Conservation (phyloP, 2,888 invertebrate genomes). For the Lutraria lutraria region DNA sequence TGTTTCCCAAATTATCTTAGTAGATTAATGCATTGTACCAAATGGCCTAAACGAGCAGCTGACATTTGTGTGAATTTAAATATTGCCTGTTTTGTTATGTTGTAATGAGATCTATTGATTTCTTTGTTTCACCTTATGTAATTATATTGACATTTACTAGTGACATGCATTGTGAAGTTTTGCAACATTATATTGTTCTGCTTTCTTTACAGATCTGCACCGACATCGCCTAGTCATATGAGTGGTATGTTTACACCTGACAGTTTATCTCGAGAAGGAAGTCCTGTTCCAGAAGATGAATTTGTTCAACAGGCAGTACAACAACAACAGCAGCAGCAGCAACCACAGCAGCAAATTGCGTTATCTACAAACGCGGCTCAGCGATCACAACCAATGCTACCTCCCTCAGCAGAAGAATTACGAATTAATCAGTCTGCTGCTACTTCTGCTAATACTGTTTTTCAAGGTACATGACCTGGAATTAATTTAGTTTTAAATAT, state of each 20-base stretch:
- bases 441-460: slow-evolving; percentile 87
- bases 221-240: slow-evolving; percentile 97
- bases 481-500: background rate
- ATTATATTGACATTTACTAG: background rate
- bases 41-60: too few species aligned
- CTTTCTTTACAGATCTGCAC: slow-evolving; percentile 92
- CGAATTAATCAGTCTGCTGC: slow-evolving; percentile 90
- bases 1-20: too few species aligned
- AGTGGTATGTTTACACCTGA: slow-evolving; percentile 95
- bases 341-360: slow-evolving; percentile 59
- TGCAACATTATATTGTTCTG: background rate
- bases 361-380: slow-evolving; percentile 58
- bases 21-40: too few species aligned
- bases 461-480: slow-evolving; percentile 53
- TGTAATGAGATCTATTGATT: too few species aligned
- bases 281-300: slow-evolving; percentile 91
- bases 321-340: slow-evolving; percentile 52
- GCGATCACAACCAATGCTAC: slow-evolving; percentile 64
- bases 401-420: slow-evolving; percentile 78
- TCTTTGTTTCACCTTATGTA: background rate
- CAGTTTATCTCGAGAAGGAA: slow-evolving; percentile 95
- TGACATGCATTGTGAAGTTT: background rate
- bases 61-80: too few species aligned
- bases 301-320: slow-evolving; percentile 41
- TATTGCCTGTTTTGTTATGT: too few species aligned